Evolutionary conservation across 2,888 invertebrate genomes (phyloP).

Genomic region (Mactromeris polynyma): DNA sequence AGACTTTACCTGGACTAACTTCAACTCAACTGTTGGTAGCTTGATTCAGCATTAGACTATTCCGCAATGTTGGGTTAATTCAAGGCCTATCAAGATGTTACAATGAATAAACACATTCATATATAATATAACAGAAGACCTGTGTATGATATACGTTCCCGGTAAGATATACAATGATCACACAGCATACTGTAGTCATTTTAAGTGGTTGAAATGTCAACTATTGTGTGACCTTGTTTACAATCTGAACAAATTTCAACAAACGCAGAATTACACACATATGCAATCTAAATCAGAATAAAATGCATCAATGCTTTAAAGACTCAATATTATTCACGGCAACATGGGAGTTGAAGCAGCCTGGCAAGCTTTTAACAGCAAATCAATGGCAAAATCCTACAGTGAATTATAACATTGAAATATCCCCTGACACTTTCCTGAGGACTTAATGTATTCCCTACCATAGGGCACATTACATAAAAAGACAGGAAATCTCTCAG

Average conservation of each 20-base stretch:
- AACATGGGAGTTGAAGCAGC: not conserved
- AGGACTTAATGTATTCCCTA: slow-evolving; percentile 6
- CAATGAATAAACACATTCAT: not conserved
- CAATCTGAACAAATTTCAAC: not conserved
- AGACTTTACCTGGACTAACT: no score
- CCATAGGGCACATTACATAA: not conserved
- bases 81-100: no score
- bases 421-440: not conserved
- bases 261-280: not conserved
- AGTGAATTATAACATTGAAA: not conserved
- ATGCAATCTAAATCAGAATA: not conserved
- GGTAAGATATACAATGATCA: not conserved
- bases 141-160: not conserved
- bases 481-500: not conserved
- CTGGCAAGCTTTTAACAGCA: not conserved
- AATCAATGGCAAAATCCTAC: not conserved
- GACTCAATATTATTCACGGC: not conserved
- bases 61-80: no score
- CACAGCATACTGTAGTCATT: not conserved
- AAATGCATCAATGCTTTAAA: not conserved
- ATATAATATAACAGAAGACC: not conserved
- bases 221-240: not conserved
- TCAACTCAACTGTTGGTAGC: no score
- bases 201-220: not conserved
- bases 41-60: no score